These are phyloP conservation scores for Turnix velox DNA, from an alignment of 2,113 vertebrate genomes.

Conservation along the genomic window DNA sequence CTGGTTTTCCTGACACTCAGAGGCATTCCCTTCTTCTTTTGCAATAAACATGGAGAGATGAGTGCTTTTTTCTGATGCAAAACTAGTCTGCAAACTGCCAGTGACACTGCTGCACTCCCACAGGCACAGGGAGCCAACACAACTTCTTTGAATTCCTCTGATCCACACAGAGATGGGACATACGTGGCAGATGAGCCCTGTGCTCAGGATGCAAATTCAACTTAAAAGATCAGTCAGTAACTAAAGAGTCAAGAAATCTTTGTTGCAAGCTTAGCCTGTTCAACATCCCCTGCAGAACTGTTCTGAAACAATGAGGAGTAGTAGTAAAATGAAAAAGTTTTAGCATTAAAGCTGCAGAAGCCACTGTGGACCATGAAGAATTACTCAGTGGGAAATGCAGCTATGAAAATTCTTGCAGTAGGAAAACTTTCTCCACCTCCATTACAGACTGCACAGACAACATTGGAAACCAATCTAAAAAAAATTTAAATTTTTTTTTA, in stretches of 20 bases:
- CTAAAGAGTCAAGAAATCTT: not conserved
- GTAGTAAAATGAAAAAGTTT: not conserved
- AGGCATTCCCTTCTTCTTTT: not conserved
- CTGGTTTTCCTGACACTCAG: not conserved
- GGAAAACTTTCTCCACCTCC: not conserved
- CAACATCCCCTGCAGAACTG: not conserved
- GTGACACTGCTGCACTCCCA: not conserved
- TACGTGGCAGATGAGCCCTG: constrained; percentile 29
- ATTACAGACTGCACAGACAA: not conserved
- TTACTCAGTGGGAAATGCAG: not conserved
- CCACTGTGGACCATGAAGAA: not conserved
- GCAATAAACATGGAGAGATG: not conserved
- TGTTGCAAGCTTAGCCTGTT: not conserved
- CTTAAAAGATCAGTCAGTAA: not conserved
- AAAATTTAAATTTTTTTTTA: no score
- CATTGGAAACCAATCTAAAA: no score
- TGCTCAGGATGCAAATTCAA: not conserved
- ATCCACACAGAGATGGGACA: not conserved
- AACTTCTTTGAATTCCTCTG: not conserved
- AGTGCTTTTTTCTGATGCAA: not conserved
- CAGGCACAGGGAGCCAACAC: not conserved
- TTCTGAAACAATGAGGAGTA: not conserved
- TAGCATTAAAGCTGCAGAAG: not conserved
- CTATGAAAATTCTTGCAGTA: constrained; percentile 24
- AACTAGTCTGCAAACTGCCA: not conserved